Evolutionary conservation across 2,888 invertebrate species (phyloP).

Genomic region (Polydrusus pterygomalis): DNA sequence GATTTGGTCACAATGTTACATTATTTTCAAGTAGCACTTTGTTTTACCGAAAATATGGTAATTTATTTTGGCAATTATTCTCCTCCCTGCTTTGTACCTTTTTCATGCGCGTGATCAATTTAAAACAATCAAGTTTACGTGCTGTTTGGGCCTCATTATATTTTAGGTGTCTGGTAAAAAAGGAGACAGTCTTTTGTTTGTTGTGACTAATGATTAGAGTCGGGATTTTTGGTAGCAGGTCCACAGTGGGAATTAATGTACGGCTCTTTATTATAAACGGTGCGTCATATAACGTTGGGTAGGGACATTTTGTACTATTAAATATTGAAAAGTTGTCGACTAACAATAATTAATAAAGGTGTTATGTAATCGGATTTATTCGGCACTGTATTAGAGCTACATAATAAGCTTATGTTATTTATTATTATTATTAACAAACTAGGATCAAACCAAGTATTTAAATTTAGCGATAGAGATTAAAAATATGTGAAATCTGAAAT

Average conservation of each 20-base stretch:
- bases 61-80: constrained; percentile 49
- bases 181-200: constrained; percentile 13
- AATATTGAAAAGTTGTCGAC: too few species aligned
- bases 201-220: constrained; percentile 7
- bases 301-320: too few species aligned
- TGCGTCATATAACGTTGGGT: too few species aligned
- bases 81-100: constrained; percentile 31
- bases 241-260: background rate
- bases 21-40: constrained; percentile 28
- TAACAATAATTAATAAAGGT: too few species aligned
- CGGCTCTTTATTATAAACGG: background rate
- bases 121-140: constrained; percentile 28
- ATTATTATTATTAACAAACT: too few species aligned
- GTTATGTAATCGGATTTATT: too few species aligned
- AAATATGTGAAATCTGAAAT: too few species aligned
- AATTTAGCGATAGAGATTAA: too few species aligned
- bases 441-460: too few species aligned
- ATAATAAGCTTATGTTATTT: too few species aligned
- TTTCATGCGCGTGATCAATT: constrained; percentile 35
- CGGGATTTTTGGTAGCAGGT: background rate
- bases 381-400: too few species aligned
- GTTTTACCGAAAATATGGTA: constrained; percentile 49
- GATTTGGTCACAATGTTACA: constrained; percentile 40
- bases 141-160: constrained; percentile 24
- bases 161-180: constrained; percentile 14